A percentile compares a stretch with the other conserved stretches of the same genome.
phyloP scores from a whole-genome alignment of 2,113 vertebrate genomes.

The Upupa epops region DNA sequence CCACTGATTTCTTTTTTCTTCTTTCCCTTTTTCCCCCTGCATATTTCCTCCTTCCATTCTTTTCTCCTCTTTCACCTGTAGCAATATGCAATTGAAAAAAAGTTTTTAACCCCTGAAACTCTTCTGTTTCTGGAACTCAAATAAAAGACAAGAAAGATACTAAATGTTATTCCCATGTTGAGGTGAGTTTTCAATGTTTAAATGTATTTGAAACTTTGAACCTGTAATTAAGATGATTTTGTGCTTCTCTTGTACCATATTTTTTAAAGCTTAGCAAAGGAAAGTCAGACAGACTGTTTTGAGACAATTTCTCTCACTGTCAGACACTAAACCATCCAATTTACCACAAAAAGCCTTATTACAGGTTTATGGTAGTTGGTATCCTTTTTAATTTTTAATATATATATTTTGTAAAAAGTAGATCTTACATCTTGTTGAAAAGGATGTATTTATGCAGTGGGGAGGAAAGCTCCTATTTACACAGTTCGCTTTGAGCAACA shows the following conservation, averaged over 20 bases:
- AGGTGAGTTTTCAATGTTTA: background rate
- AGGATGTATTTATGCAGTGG: background rate
- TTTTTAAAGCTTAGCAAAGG: constrained; percentile 22
- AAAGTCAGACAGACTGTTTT: background rate
- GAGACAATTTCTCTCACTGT: background rate
- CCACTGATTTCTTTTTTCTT: background rate
- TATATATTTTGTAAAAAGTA: background rate
- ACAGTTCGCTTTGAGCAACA: background rate
- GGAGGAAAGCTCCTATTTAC: background rate
- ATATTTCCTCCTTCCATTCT: background rate
- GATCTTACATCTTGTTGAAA: background rate
- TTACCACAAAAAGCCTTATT: constrained; percentile 56
- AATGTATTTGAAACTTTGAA: background rate
- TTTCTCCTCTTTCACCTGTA: background rate
- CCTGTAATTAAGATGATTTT: background rate
- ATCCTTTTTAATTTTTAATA: background rate
- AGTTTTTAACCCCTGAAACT: background rate
- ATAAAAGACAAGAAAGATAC: background rate
- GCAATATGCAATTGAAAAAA: background rate
- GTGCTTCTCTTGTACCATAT: background rate
- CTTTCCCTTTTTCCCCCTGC: background rate
- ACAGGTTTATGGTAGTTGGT: constrained; percentile 22
- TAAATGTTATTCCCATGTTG: background rate
- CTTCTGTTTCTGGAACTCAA: background rate
- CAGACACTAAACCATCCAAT: background rate